A percentile compares a stretch with the other conserved stretches of the same genome.
These are phyloP conservation scores for Saguinus imperator DNA, from an alignment of 2,113 vertebrate genomes.

Conservation along the genomic window DNA sequence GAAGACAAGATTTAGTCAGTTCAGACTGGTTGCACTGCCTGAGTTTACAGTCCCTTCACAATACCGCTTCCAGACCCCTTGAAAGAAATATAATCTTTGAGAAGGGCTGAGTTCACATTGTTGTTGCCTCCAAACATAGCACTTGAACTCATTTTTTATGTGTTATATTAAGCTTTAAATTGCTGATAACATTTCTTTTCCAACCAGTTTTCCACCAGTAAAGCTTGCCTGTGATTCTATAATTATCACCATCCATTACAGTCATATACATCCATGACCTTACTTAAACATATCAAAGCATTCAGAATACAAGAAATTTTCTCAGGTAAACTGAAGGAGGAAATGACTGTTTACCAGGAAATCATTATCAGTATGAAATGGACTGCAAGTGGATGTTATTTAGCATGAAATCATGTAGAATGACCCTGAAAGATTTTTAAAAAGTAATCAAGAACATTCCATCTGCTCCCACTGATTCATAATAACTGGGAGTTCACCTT, in stretches of 20 bases:
- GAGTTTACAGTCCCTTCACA: not conserved
- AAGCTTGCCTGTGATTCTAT: not conserved
- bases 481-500: constrained; percentile 73
- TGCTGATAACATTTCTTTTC: not conserved
- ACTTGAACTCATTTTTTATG: not conserved
- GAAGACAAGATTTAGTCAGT: not conserved
- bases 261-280: not conserved
- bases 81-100: not conserved
- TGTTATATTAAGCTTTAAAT: not conserved
- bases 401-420: constrained; percentile 82
- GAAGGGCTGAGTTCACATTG: not conserved
- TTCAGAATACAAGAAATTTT: not conserved
- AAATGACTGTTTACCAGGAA: constrained; percentile 78
- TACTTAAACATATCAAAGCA: constrained; percentile 31
- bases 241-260: constrained; percentile 19
- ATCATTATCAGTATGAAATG: constrained; percentile 79
- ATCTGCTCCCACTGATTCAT: constrained; percentile 55
- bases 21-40: not conserved
- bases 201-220: not conserved
- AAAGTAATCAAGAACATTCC: constrained; percentile 76
- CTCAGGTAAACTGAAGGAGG: constrained; percentile 51
- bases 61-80: not conserved
- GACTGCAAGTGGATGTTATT: constrained; percentile 77
- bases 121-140: not conserved
- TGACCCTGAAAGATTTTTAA: constrained; percentile 81